phyloP scores from a whole-genome alignment of 2,797 vertebrate genomes.

The Falco novaeseelandiae region DNA sequence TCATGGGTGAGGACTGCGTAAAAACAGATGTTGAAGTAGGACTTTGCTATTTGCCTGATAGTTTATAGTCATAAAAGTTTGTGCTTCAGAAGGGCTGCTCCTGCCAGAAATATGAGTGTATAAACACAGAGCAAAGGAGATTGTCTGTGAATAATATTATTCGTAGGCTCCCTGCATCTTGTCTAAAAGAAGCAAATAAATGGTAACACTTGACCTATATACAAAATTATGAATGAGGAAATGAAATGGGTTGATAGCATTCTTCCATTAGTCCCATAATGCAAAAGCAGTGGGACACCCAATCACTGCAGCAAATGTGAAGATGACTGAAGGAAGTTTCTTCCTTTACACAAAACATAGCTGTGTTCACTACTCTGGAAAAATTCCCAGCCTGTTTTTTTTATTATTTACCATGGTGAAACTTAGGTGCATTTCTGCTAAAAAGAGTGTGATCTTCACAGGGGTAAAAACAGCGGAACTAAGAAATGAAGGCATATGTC shows the following conservation, averaged over 20 bases:
- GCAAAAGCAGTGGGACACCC: background rate
- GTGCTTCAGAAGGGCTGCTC: background rate
- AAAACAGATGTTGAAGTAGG: conserved; percentile 13
- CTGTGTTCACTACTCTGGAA: background rate
- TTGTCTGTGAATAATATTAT: background rate
- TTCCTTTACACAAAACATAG: background rate
- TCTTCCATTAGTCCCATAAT: background rate
- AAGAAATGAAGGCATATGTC: background rate
- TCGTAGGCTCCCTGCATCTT: background rate
- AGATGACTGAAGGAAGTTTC: background rate
- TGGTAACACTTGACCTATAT: background rate
- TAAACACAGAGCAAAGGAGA: background rate
- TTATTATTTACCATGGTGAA: background rate
- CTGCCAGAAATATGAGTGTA: background rate
- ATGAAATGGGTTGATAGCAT: background rate
- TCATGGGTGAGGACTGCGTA: background rate
- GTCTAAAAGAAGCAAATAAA: conserved; percentile 6
- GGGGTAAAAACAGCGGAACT: background rate
- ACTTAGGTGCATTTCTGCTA: background rate
- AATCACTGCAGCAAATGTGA: background rate
- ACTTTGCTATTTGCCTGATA: conserved; percentile 6
- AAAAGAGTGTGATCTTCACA: background rate
- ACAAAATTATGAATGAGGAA: background rate
- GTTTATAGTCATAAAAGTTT: conserved; percentile 7
- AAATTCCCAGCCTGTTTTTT: background rate